phyloP scores from a whole-genome alignment of 1,140 invertebrate species.

The Amyelois transitella region DNA sequence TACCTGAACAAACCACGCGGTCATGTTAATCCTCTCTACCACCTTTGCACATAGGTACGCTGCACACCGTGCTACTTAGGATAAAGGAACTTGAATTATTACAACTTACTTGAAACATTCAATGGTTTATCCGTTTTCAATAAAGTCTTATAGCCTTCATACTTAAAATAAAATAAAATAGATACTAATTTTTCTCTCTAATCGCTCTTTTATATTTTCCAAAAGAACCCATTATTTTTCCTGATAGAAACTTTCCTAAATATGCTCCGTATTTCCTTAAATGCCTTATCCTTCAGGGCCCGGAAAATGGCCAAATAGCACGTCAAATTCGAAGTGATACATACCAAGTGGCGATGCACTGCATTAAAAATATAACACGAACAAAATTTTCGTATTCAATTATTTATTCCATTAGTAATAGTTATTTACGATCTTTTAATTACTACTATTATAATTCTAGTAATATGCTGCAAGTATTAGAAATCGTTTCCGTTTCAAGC shows the following conservation, averaged over 20 bases:
- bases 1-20: neutral
- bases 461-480: conserved; percentile 11
- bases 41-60: neutral
- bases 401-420: too few species aligned
- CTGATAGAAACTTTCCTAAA: neutral
- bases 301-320: neutral
- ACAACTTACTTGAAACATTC: too few species aligned
- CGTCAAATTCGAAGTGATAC: neutral
- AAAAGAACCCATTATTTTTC: too few species aligned
- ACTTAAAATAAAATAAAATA: too few species aligned
- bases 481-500: conserved; percentile 29
- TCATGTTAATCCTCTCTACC: neutral
- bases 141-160: too few species aligned
- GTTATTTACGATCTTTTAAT: too few species aligned
- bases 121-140: too few species aligned
- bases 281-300: neutral
- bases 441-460: neutral
- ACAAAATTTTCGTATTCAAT: too few species aligned
- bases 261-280: neutral
- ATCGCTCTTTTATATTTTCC: too few species aligned
- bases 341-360: neutral
- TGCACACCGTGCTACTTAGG: neutral
- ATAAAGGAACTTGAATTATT: neutral
- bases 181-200: too few species aligned
- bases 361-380: too few species aligned